Evolutionary conservation across 2,797 vertebrate species (phyloP).

Genomic region (Manis pentadactyla): DNA sequence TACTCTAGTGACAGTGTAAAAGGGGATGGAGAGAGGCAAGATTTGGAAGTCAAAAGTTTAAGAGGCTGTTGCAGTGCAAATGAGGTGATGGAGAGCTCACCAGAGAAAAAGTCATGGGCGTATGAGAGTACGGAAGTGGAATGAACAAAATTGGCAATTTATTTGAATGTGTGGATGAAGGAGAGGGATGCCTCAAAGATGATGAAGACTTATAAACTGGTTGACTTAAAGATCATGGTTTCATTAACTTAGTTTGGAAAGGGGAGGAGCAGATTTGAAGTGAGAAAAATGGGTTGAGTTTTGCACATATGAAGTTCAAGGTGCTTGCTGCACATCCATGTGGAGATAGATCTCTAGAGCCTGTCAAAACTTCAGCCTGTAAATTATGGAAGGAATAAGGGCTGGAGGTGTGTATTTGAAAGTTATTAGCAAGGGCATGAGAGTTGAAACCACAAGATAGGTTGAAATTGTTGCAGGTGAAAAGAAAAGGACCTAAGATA

Average conservation of each 20-base stretch:
- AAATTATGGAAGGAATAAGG: background rate
- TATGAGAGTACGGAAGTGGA: background rate
- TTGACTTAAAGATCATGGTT: background rate
- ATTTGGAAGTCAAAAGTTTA: background rate
- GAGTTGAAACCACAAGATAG: background rate
- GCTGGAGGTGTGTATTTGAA: background rate
- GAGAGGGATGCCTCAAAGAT: background rate
- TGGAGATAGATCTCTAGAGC: background rate
- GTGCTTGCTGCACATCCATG: background rate
- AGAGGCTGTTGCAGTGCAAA: background rate
- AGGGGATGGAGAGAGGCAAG: background rate
- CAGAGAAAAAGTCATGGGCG: background rate
- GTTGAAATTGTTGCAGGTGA: background rate
- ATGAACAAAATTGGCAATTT: background rate
- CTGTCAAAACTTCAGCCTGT: background rate
- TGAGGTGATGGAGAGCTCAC: background rate
- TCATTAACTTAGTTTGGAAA: slow-evolving; percentile 6
- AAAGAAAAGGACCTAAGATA: background rate
- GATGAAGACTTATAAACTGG: background rate
- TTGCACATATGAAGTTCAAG: background rate
- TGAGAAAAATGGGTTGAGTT: background rate
- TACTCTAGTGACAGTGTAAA: background rate
- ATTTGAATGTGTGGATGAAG: background rate
- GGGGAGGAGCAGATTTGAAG: background rate
- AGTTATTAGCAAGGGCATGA: background rate